Percentiles rank a stretch among this genome's conserved stretches.
phyloP scores from a whole-genome alignment of 2,888 invertebrate species.

The Eupithecia tripunctaria region DNA sequence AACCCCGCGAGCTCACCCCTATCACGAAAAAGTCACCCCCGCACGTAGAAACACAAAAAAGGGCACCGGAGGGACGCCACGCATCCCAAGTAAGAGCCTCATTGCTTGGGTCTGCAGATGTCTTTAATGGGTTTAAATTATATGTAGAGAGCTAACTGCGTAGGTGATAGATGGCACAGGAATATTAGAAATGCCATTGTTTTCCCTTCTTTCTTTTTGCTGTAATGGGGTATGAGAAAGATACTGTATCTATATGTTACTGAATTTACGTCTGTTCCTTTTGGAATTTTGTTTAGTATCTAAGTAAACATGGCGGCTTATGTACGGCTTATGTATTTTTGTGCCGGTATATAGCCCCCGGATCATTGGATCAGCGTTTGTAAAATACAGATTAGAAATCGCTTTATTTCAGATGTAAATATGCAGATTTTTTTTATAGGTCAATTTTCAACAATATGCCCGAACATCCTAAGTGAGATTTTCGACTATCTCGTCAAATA shows the following conservation, averaged over 20 bases:
- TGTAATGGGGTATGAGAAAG: slow-evolving; percentile 17
- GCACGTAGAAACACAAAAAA: slow-evolving; percentile 81
- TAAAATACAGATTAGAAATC: not conserved
- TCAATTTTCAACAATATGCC: not conserved
- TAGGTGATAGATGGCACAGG: slow-evolving; percentile 74
- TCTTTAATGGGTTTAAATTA: slow-evolving; percentile 85
- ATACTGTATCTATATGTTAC: not conserved
- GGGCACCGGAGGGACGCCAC: slow-evolving; percentile 79
- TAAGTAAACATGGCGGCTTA: not conserved
- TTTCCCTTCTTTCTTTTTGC: slow-evolving; percentile 27
- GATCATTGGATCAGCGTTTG: not conserved
- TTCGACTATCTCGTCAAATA: not conserved
- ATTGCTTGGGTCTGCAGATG: slow-evolving; percentile 83
- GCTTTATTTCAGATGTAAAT: not conserved
- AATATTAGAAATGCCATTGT: slow-evolving; percentile 45
- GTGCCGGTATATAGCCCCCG: not conserved
- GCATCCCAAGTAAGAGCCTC: slow-evolving; percentile 82
- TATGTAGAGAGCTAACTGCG: slow-evolving; percentile 82
- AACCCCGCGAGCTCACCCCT: slow-evolving; percentile 81
- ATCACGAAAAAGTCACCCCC: slow-evolving; percentile 83
- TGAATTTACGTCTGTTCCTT: not conserved
- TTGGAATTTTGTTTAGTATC: not conserved
- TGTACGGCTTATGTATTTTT: not conserved
- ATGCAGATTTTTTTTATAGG: not conserved
- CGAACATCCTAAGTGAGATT: no score